Percentiles rank a stretch among this genome's conserved stretches.
Evolutionary conservation across 2,113 vertebrate genomes (phyloP).

Genomic region (Pollimyrus isidori): DNA sequence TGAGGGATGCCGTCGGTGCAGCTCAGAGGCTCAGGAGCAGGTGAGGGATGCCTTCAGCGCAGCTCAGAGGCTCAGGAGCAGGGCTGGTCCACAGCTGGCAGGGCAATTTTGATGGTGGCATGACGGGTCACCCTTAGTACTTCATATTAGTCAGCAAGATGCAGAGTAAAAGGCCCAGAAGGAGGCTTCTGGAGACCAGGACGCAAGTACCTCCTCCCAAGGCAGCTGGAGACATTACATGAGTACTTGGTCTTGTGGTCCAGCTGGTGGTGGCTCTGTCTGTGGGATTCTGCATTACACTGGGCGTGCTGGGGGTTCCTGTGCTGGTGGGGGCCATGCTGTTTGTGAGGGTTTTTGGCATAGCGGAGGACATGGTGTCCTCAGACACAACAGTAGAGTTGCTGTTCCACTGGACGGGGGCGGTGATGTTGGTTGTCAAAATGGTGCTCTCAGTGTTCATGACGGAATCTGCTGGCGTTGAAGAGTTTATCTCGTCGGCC

Average conservation of each 20-base stretch:
- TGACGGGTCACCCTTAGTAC: not conserved
- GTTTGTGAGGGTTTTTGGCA: not conserved
- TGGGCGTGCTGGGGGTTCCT: not conserved
- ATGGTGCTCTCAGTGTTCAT: not conserved
- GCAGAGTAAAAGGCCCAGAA: constrained; percentile 26
- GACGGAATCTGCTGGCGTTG: not conserved
- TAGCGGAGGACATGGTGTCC: not conserved
- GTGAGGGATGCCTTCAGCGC: not conserved
- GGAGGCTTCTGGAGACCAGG: not conserved
- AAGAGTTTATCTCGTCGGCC: not conserved
- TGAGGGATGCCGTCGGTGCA: too few relatives aligned
- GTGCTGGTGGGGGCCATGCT: not conserved
- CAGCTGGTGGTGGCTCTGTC: not conserved
- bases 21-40: not conserved
- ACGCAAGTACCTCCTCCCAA: constrained; percentile 20
- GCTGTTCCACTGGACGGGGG: not conserved
- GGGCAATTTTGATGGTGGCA: not conserved
- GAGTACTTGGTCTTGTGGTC: too few relatives aligned
- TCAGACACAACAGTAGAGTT: not conserved
- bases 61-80: not conserved
- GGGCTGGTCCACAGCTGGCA: not conserved
- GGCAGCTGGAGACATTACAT: not conserved
- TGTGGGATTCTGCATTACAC: not conserved
- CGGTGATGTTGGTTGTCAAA: not conserved
- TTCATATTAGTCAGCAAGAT: constrained; percentile 15